Base-by-base conservation (phyloP, 2,888 invertebrate species). In the Melanchra persicariae region DNA sequence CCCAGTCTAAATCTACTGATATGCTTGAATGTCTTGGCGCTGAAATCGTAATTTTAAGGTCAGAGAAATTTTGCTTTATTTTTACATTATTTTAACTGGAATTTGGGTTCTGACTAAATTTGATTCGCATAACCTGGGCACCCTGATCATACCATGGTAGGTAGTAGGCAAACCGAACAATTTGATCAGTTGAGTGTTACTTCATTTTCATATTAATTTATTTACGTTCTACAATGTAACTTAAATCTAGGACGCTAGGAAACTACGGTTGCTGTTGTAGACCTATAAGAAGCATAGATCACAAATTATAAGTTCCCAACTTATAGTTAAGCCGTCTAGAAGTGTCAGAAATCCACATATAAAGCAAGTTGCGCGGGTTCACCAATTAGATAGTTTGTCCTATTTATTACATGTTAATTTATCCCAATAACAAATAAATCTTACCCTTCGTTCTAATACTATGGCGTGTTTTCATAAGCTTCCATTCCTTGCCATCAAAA, bases 401-500 rank as follows among this genome's bases (percentile, higher is more conserved):
- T n/a, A n/a, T n/a, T n/a, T n/a, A n/a, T n/a, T n/a, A n/a, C n/a
- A n/a, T n/a, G n/a, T n/a, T n/a, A n/a, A n/a, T n/a, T 24, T 49
- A 2, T 40, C 10, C 51, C n/a, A 2, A 40, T 5, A 12, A 6
- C 24, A 22, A 24, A 24, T 22, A 37, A 47, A 1, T 12, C 67
- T 65, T 70, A 78, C 79, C 75, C 58, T 24, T 49, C 22, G 24
- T 43, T 51, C 19, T 52, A 6, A 58, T 1, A 15, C 4, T 9
- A 3, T 59, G 30, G 2, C 49, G 79, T 24, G 68, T 24, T 26
- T 71, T 70, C 40, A 81, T 30, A 22, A 49, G 24, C 61, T 52
- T 79, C 83, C 84, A 84, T 12, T 70, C 55, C 0, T n/a, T 76
- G n/a, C 84, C 84, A 59, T 83, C 70, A 47, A 74, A 84, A 74